phyloP scores from a whole-genome alignment of 2,888 invertebrate genomes.

The Biston betularia region DNA sequence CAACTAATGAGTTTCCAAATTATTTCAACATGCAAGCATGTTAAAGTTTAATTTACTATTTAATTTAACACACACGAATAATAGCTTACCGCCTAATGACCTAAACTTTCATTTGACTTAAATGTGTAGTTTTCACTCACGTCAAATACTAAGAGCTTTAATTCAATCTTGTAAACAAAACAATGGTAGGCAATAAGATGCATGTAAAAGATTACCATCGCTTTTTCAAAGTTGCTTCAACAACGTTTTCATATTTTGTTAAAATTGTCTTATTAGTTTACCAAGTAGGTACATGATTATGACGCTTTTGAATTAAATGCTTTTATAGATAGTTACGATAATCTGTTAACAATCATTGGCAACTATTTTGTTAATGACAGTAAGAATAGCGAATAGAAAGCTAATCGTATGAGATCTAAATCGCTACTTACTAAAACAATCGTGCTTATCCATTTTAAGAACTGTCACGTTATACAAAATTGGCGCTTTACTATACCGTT shows the following conservation, averaged over 20 bases:
- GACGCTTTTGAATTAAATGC: background rate
- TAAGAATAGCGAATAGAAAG: slow-evolving; percentile 42
- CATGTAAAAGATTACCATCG: slow-evolving; percentile 10
- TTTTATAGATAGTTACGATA: background rate
- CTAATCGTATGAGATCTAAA: slow-evolving; percentile 42
- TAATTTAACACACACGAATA: slow-evolving; percentile 31
- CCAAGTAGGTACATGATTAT: background rate
- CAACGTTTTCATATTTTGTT: background rate
- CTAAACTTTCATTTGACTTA: slow-evolving; percentile 18
- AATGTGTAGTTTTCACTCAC: slow-evolving; percentile 15
- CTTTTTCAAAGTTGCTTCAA: background rate
- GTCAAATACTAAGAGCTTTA: slow-evolving; percentile 15
- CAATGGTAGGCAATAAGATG: slow-evolving; percentile 14
- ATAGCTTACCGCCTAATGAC: slow-evolving; percentile 27
- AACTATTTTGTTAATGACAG: slow-evolving; percentile 24
- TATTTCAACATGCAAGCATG: slow-evolving; percentile 19
- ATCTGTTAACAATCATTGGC: slow-evolving; percentile 6
- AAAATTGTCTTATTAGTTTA: background rate
- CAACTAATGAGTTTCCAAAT: slow-evolving; percentile 36
- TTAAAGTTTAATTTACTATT: slow-evolving; percentile 24
- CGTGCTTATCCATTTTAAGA: slow-evolving; percentile 46
- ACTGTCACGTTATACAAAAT: slow-evolving; percentile 48
- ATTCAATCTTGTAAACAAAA: slow-evolving; percentile 19
- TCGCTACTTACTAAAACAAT: slow-evolving; percentile 45
- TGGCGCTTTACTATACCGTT: slow-evolving; percentile 46